Base-by-base conservation (phyloP, 2,113 vertebrate genomes). In the Amphiprion percula region DNA sequence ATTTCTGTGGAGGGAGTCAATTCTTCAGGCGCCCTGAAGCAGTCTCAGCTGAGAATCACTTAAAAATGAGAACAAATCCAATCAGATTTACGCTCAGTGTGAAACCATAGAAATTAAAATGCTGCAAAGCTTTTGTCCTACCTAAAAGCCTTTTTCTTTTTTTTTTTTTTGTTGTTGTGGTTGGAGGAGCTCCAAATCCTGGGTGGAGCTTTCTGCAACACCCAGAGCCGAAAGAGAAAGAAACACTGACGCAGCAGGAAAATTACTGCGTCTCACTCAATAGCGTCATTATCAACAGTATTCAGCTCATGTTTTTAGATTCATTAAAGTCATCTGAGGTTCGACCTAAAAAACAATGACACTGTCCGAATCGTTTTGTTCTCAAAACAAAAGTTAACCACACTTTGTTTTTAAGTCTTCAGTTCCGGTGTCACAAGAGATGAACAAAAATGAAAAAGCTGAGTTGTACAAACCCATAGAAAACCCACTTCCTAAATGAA, bases 391-490 rank as follows among this genome's bases (percentile, higher is more conserved):
- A 82, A 65, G 14, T 0, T 67, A 41, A 11, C 11, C 49, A 23
- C 64, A 7, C 41, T 44, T 55, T 53, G 11, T 6, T 17, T 54
- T 77, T 39, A 54, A 41, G 2, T 79, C 55, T 65, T 1, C 39
- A 49, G 65, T 74, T 62, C 74, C 37, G 2, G 19, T 60, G 59
- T 56, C 47, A 21, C 56, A 59, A 23, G 74, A 60, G 14, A 17
- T 44, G 7, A 73, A 63, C 58, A 41, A 15, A 33, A 37, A 77
- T 81, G 33, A 76, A 87, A 84, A 84, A 64, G 30, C 58, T n/a
- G 64, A 77, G 76, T 74, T 89, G 79, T 82, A 84, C 63, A 88
- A 91, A 87, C 75, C 66, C 73, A 67, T 83, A 93, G 30, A 91
- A 90, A 87, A 90, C 66, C 64, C 86, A 83, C 70, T 73, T 86